Evolutionary conservation across 2,888 invertebrate genomes (phyloP).

Genomic region (Perithous albicinctus): DNA sequence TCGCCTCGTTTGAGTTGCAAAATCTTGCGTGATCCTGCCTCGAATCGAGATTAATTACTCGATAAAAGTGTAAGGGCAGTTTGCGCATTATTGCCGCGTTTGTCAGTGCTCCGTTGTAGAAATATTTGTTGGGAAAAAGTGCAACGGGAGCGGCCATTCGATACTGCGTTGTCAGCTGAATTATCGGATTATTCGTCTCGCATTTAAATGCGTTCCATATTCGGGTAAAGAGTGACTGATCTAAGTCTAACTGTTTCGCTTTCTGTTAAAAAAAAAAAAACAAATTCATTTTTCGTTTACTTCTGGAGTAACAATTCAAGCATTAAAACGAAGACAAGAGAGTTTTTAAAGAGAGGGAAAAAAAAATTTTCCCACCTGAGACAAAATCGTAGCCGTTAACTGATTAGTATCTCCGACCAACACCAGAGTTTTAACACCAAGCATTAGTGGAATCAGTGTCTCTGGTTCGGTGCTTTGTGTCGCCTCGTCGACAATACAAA

Average conservation of each 20-base stretch:
- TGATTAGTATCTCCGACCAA: slow-evolving; percentile 96
- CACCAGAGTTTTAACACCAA: slow-evolving; percentile 91
- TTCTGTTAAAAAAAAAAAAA: neutral
- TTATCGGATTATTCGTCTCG: slow-evolving; percentile 84
- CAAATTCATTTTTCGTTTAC: too few relatives aligned
- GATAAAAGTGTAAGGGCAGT: slow-evolving; percentile 86
- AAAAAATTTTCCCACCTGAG: slow-evolving; percentile 86
- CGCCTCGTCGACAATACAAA: slow-evolving; percentile 94
- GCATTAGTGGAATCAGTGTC: slow-evolving; percentile 91
- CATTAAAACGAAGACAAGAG: too few relatives aligned
- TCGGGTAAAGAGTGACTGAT: slow-evolving; percentile 92
- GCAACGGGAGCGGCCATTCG: slow-evolving; percentile 94
- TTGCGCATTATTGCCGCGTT: slow-evolving; percentile 72
- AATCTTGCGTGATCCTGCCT: slow-evolving; percentile 82
- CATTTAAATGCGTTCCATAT: slow-evolving; percentile 87
- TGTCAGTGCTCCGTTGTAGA: slow-evolving; percentile 88
- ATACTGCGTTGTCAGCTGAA: slow-evolving; percentile 90
- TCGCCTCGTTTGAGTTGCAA: slow-evolving; percentile 87
- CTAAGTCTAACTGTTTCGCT: slow-evolving; percentile 85
- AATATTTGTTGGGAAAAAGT: slow-evolving; percentile 91
- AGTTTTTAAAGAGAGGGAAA: neutral
- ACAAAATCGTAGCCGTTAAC: slow-evolving; percentile 92
- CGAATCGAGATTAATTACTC: slow-evolving; percentile 87
- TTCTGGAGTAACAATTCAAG: too few relatives aligned
- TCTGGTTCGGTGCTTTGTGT: slow-evolving; percentile 95